phyloP scores from a whole-genome alignment of 2,113 vertebrate species.

The Corydoras maculifer region DNA sequence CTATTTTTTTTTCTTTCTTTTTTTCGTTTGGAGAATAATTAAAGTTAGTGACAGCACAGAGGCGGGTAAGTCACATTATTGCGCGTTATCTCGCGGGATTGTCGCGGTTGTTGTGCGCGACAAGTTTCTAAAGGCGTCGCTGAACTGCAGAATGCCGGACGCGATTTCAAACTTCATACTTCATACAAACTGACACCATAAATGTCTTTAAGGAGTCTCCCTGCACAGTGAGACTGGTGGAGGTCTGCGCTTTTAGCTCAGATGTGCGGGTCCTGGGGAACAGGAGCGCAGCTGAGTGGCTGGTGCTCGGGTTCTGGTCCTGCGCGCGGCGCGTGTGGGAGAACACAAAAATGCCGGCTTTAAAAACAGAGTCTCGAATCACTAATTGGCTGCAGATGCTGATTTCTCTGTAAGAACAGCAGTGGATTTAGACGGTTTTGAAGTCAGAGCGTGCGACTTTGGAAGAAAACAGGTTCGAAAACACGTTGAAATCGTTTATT shows the following conservation, averaged over 20 bases:
- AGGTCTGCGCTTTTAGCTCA: too few species aligned
- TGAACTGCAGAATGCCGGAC: too few species aligned
- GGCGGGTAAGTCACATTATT: slow-evolving; percentile 68
- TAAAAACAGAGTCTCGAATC: slow-evolving; percentile 55
- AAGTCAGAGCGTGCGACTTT: slow-evolving; percentile 48
- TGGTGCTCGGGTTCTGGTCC: slow-evolving; percentile 54
- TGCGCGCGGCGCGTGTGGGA: not conserved
- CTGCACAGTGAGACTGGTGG: too few species aligned
- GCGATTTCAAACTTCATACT: too few species aligned
- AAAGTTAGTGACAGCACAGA: slow-evolving; percentile 35
- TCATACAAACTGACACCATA: too few species aligned
- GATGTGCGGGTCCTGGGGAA: slow-evolving; percentile 47
- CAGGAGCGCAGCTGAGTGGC: slow-evolving; percentile 67
- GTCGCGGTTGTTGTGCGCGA: not conserved
- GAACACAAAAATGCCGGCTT: slow-evolving; percentile 57
- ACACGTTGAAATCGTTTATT: slow-evolving; percentile 50
- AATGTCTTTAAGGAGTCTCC: too few species aligned
- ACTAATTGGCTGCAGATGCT: slow-evolving; percentile 74
- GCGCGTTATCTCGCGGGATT: not conserved
- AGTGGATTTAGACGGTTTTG: slow-evolving; percentile 68
- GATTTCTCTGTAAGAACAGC: slow-evolving; percentile 60
- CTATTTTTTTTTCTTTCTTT: slow-evolving; percentile 61
- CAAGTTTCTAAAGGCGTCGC: too few species aligned
- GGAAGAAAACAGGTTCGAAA: slow-evolving; percentile 44
- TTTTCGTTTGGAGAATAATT: slow-evolving; percentile 47